Percentiles rank a stretch among this genome's conserved stretches.
Conservation (phyloP, 2,797 vertebrate species). For the Sphenodon punctatus region DNA sequence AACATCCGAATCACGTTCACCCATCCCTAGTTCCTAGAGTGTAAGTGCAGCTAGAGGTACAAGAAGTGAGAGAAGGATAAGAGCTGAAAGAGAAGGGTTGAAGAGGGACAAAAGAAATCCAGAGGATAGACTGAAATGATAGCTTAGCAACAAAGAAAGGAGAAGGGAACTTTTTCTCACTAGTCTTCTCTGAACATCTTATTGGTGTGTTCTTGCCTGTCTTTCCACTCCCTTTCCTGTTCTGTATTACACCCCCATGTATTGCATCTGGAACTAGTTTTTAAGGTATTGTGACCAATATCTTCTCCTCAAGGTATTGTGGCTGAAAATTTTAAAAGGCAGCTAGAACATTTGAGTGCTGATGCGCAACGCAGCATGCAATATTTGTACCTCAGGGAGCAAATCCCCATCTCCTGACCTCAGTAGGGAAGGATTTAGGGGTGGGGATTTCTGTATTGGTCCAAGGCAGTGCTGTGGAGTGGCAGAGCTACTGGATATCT, state of each 20-base stretch:
- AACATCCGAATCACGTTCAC: too few species aligned
- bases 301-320: too few species aligned
- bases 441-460: too few species aligned
- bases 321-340: background rate
- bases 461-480: too few species aligned
- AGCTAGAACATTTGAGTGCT: background rate
- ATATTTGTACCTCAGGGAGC: too few species aligned
- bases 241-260: background rate
- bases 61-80: background rate
- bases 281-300: background rate
- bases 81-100: background rate
- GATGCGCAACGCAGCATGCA: background rate
- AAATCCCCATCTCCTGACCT: too few species aligned
- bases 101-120: background rate
- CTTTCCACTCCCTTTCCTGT: background rate
- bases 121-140: background rate
- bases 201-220: background rate
- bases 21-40: too few species aligned
- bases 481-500: too few species aligned
- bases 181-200: accelerated
- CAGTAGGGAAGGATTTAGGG: too few species aligned
- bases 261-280: too few species aligned
- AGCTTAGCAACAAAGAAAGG: background rate
- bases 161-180: background rate
- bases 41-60: background rate